Evolutionary conservation across 2,888 invertebrate species (phyloP).

Genomic region (Hypolimnas misippus): DNA sequence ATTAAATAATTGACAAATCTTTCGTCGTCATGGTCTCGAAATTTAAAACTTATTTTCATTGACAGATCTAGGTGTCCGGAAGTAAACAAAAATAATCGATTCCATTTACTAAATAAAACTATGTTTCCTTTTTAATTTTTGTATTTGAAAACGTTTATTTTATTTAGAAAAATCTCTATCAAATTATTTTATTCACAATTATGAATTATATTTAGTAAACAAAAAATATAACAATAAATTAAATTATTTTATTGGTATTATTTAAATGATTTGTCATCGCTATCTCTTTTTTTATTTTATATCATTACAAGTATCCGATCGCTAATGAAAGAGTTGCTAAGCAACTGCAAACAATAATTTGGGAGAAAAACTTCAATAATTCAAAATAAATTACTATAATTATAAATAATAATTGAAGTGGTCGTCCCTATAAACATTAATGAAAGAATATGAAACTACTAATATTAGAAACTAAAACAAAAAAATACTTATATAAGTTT

Average conservation of each 20-base stretch:
- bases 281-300: neutral
- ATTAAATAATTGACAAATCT: constrained; percentile 8
- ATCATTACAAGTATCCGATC: constrained; percentile 13
- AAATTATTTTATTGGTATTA: neutral
- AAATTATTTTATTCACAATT: neutral
- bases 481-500: too few species aligned
- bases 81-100: neutral
- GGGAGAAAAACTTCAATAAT: neutral
- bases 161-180: neutral
- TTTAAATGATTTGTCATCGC: too few species aligned
- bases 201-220: too few species aligned
- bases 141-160: neutral
- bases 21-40: constrained; percentile 19
- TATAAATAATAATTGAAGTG: neutral
- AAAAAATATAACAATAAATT: neutral
- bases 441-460: too few species aligned
- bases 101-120: neutral
- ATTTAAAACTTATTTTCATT: constrained; percentile 26
- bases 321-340: constrained; percentile 21
- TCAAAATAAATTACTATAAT: neutral
- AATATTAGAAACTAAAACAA: too few species aligned
- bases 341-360: constrained; percentile 15
- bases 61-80: constrained; percentile 10
- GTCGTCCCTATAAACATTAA: too few species aligned
- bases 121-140: neutral